These are phyloP conservation scores for Sogatella furcifera DNA, from an alignment of 1,140 invertebrate species.

Conservation along the genomic window DNA sequence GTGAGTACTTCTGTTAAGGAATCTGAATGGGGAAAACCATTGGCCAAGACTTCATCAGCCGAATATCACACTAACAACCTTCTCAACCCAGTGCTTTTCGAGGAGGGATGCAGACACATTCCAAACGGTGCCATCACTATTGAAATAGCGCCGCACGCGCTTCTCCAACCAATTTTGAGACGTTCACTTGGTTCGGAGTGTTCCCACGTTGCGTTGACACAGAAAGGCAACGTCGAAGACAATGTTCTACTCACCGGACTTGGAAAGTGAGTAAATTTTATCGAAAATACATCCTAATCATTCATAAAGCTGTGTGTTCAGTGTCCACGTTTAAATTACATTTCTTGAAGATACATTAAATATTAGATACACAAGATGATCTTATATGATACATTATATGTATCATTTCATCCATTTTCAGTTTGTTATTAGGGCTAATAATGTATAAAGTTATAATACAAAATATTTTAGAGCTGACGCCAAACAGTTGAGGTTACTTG, in stretches of 20 bases:
- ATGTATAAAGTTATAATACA: too few relatives aligned
- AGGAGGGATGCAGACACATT: conserved; percentile 20
- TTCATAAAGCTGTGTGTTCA: too few relatives aligned
- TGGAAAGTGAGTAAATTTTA: conserved; percentile 41
- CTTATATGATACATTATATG: too few relatives aligned
- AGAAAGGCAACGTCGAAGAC: conserved; percentile 60
- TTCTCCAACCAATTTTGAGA: conserved; percentile 53
- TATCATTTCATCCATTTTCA: too few relatives aligned
- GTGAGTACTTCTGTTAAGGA: conserved; percentile 76
- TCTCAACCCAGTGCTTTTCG: conserved; percentile 26
- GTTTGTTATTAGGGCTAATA: too few relatives aligned
- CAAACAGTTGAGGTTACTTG: too few relatives aligned
- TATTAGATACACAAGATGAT: too few relatives aligned
- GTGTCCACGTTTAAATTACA: too few relatives aligned
- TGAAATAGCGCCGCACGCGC: conserved; percentile 77
- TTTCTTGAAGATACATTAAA: too few relatives aligned
- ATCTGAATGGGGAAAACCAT: conserved; percentile 55
- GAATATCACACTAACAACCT: conserved; percentile 89
- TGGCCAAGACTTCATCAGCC: conserved; percentile 60
- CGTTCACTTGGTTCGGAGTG: conserved; percentile 42
- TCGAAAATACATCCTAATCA: too few relatives aligned
- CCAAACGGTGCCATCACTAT: conserved; percentile 22
- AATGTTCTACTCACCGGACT: conserved; percentile 59
- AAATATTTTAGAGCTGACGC: too few relatives aligned
- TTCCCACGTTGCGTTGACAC: conserved; percentile 67